Evolutionary conservation across 37 sponge, comb jelly and placozoan species (phyloP).

Genomic region (Oopsacas minuta): DNA sequence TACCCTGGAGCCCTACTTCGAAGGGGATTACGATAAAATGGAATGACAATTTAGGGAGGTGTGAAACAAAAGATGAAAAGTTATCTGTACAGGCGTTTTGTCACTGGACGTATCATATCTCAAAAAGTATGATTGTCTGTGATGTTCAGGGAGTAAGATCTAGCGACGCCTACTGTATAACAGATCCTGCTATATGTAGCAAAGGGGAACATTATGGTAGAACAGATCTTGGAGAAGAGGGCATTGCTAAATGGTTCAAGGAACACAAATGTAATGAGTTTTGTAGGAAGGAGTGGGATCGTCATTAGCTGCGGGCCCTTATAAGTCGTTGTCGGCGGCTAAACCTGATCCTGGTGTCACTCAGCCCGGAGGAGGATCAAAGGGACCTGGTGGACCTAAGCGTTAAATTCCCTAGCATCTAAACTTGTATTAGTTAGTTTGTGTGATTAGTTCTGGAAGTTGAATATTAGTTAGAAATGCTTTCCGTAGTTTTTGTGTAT

Average conservation of each 20-base stretch:
- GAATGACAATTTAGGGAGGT: neutral
- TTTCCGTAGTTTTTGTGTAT: no score
- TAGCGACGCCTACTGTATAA: neutral
- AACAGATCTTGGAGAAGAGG: neutral
- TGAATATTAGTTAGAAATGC: no score
- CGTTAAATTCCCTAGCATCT: no score
- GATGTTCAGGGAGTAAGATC: neutral
- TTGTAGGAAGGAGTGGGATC: neutral
- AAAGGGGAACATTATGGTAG: neutral
- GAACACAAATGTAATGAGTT: neutral
- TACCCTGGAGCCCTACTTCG: neutral
- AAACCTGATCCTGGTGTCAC: no score
- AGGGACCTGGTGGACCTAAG: no score
- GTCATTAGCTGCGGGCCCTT: no score
- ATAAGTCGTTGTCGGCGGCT: no score
- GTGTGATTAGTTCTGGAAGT: no score
- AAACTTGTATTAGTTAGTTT: no score
- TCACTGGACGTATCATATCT: neutral
- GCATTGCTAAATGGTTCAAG: neutral
- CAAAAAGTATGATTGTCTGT: neutral
- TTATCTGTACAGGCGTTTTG: neutral
- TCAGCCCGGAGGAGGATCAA: no score
- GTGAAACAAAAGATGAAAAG: neutral
- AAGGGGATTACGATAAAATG: neutral
- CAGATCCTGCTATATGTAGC: neutral